These are phyloP conservation scores for Esperia sulphurella DNA, from an alignment of 2,888 invertebrate genomes.

Conservation along the genomic window DNA sequence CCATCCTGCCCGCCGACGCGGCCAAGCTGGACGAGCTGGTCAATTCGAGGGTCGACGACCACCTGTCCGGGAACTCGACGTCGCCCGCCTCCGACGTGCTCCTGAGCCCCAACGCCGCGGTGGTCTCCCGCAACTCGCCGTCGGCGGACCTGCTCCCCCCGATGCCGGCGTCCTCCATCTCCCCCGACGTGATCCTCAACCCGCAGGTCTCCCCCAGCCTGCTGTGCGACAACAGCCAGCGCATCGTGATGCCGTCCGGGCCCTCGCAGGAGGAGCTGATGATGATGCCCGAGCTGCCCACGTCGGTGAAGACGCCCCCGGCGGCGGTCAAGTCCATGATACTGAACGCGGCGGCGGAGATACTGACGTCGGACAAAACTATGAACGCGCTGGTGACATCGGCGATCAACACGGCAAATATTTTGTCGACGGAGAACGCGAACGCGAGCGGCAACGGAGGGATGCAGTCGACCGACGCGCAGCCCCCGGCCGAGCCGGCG, in stretches of 20 bases:
- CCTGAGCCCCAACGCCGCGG: constrained; percentile 50
- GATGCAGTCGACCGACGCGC: constrained; percentile 34
- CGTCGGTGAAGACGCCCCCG: constrained; percentile 75
- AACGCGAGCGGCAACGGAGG: constrained; percentile 23
- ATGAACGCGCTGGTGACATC: constrained; percentile 79
- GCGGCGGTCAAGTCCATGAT: constrained; percentile 87
- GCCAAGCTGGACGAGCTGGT: constrained; percentile 81
- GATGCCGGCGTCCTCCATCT: constrained; percentile 51
- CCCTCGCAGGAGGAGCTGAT: constrained; percentile 52
- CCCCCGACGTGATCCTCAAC: constrained; percentile 81
- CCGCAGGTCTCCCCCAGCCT: constrained; percentile 79
- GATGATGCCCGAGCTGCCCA: constrained; percentile 56
- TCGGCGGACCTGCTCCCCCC: constrained; percentile 48
- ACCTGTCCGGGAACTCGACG: constrained; percentile 50
- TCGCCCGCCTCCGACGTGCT: constrained; percentile 60
- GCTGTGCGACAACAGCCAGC: constrained; percentile 54
- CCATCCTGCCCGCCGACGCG: constrained; percentile 62
- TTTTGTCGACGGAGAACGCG: constrained; percentile 56
- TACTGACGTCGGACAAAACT: constrained; percentile 81
- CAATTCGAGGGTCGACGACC: constrained; percentile 61
- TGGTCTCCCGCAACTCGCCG: constrained; percentile 41
- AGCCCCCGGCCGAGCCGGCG: constrained; percentile 50
- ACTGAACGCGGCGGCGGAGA: constrained; percentile 85
- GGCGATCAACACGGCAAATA: constrained; percentile 72
- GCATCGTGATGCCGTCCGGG: constrained; percentile 37